Base-by-base conservation (phyloP, 2,113 vertebrate species). In the Strix uralensis region DNA sequence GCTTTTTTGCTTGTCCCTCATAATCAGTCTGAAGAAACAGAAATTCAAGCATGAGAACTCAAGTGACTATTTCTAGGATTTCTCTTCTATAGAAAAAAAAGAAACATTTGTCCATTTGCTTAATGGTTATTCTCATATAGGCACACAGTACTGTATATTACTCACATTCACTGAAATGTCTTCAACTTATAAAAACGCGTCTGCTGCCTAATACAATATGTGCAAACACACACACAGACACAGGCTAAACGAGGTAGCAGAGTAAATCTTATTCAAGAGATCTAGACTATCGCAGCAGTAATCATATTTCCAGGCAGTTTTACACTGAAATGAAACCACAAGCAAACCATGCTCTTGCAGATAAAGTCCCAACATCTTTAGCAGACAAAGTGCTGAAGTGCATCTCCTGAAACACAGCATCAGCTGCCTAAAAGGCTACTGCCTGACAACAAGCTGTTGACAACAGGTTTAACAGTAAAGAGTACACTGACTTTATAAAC, bases 1-100 rank as follows among this genome's bases (percentile, higher is more conserved):
- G 97, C 74, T 99, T 99, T 97, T 99, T 99, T 1, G 99, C 99
- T 97, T 99, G 99, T 54, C 99, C 99, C 96, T 99, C 99, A 96
- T 99, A 99, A 97, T 99, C 99, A 20, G 99, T 99, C 99, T 99
- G 98, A 73, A 96, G 46, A 94, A 97, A 97, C 38, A 93, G 80
- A 89, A 75, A 13, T 20, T 26, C 85, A 74, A 40, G 81, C 7
- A 67, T 62, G 23, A 94, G 81, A 82, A 81, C 14, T 73, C 70
- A 92, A 77, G 19, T 25, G 6, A 86, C 25, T 87, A 66, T 67
- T 63, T 81, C 63, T 38, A 66, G 26, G 23, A 18, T 22, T 47
- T 34, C 38, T 74, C 19, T 74, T 54, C n/a, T 36, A 32, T 0
- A 58, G 42, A 34, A 34, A 79, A 69, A 25, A 58, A 62, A 72